A percentile compares a stretch with the other conserved stretches of the same genome.
Evolutionary conservation across 2,888 invertebrate genomes (phyloP).

Genomic region (Cheilosia scutellata): DNA sequence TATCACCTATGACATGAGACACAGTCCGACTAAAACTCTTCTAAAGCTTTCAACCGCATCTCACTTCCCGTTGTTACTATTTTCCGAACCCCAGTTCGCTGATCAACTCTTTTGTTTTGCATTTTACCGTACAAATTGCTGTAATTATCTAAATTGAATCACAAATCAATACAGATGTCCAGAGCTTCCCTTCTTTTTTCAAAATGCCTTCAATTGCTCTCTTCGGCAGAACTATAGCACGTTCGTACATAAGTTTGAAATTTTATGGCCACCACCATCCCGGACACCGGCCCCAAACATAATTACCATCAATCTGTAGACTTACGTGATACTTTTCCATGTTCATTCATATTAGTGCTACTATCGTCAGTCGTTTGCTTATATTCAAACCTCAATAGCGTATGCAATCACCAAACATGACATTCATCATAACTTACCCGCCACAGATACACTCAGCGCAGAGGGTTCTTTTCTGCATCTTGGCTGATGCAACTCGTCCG

Average conservation of each 20-base stretch:
- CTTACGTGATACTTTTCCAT: constrained; percentile 72
- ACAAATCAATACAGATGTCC: constrained; percentile 73
- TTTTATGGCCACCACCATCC: constrained; percentile 49
- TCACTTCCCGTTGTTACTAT: background rate
- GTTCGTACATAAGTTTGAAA: constrained; percentile 28
- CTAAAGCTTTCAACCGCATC: no score
- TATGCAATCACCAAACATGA: constrained; percentile 76
- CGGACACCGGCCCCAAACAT: constrained; percentile 52
- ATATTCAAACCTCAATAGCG: constrained; percentile 67
- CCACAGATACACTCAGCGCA: constrained; percentile 20
- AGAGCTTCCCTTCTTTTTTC: constrained; percentile 16
- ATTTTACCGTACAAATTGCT: constrained; percentile 55
- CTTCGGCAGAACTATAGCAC: constrained; percentile 39
- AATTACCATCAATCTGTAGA: constrained; percentile 75
- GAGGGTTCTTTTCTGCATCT: background rate
- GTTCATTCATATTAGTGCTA: constrained; percentile 66
- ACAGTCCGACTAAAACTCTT: no score
- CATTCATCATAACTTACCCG: constrained; percentile 75
- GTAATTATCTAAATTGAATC: constrained; percentile 72
- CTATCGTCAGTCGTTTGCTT: constrained; percentile 66
- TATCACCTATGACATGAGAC: no score
- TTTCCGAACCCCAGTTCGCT: constrained; percentile 27
- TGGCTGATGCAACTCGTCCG: background rate
- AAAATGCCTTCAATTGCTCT: constrained; percentile 43
- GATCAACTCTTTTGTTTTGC: constrained; percentile 63